Evolutionary conservation across 2,797 vertebrate genomes (phyloP).

Genomic region (Tinamus major): DNA sequence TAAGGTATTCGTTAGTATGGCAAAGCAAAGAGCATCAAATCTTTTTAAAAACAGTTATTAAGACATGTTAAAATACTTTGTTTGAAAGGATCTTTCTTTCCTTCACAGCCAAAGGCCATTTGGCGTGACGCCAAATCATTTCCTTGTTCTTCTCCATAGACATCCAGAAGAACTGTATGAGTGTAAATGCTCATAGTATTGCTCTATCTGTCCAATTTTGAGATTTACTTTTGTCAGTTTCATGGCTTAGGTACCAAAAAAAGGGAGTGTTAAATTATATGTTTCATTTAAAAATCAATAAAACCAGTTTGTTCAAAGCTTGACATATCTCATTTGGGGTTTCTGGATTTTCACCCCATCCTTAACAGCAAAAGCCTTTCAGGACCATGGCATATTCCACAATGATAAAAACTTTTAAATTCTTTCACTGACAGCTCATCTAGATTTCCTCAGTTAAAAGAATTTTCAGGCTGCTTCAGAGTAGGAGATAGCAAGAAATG

Average conservation of each 20-base stretch:
- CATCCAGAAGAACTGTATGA: background rate
- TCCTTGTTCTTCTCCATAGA: background rate
- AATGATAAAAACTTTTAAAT: background rate
- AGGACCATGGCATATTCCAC: background rate
- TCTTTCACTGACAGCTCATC: background rate
- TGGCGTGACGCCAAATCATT: background rate
- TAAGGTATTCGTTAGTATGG: background rate
- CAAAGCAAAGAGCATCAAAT: background rate
- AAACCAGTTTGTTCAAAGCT: background rate
- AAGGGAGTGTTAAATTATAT: background rate
- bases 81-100: background rate
- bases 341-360: fast-evolving
- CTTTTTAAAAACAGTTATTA: background rate
- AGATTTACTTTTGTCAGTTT: background rate
- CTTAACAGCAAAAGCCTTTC: background rate
- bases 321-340: background rate
- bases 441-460: background rate
- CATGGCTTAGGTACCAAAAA: background rate
- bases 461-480: background rate
- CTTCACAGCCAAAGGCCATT: background rate
- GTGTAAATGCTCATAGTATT: background rate
- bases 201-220: background rate
- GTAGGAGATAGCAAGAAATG: background rate
- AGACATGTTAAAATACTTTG: background rate
- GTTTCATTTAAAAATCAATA: background rate